Percentiles rank a stretch among this genome's conserved stretches.
phyloP scores from a whole-genome alignment of 2,888 invertebrate genomes.

The Ichneumoninae sp. region DNA sequence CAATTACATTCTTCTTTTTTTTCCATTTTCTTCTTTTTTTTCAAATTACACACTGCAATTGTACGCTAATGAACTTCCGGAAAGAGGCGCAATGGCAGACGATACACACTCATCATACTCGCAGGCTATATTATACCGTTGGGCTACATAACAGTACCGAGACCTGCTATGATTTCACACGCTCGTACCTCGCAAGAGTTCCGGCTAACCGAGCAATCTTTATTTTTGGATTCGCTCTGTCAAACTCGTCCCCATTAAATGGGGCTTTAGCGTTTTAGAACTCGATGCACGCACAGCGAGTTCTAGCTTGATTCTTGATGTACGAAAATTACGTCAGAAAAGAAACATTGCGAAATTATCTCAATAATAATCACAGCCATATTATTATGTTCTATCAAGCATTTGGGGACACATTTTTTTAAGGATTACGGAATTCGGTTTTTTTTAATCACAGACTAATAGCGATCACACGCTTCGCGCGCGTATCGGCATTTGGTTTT shows the following conservation, averaged over 20 bases:
- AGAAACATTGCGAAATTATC: background rate
- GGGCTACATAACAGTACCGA: background rate
- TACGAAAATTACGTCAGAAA: background rate
- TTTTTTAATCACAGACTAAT: background rate
- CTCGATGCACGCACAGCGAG: background rate
- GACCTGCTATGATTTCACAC: slow-evolving; percentile 5
- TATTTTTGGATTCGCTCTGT: slow-evolving; percentile 11
- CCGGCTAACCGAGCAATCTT: slow-evolving; percentile 11
- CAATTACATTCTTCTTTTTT: background rate
- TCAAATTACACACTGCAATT: slow-evolving; percentile 24
- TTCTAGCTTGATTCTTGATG: background rate
- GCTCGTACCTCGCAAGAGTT: slow-evolving; percentile 6
- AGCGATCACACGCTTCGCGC: too few species aligned
- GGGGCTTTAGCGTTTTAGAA: background rate
- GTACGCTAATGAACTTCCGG: slow-evolving; percentile 40
- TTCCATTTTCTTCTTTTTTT: slow-evolving; percentile 13
- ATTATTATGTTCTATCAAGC: too few species aligned
- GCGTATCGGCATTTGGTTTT: too few species aligned
- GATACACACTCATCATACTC: slow-evolving; percentile 10
- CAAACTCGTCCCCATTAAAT: background rate
- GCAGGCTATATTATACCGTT: background rate
- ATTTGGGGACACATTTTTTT: too few species aligned
- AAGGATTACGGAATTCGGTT: too few species aligned
- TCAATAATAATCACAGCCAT: background rate
- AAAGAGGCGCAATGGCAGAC: background rate